Evolutionary conservation across 2,888 invertebrate genomes (phyloP).

Genomic region (Eupithecia inturbata): DNA sequence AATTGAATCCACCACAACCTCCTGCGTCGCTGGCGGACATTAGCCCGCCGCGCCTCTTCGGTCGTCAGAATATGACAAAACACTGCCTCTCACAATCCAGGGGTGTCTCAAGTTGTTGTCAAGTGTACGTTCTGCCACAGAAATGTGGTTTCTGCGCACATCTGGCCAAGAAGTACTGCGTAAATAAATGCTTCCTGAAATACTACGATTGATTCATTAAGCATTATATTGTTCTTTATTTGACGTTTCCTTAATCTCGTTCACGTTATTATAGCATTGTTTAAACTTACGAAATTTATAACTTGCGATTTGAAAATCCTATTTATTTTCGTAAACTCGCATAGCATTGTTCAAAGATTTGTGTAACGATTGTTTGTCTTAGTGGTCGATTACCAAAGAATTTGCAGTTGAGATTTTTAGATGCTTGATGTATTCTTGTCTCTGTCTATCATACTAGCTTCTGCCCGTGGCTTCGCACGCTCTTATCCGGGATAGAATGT

Average conservation of each 20-base stretch:
- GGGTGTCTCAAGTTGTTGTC: background rate
- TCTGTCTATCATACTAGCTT: too few species aligned
- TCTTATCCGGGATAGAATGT: too few species aligned
- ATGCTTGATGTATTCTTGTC: background rate
- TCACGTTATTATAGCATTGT: slow-evolving; percentile 24
- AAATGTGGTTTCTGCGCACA: background rate
- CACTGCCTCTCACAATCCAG: background rate
- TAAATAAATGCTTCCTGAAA: slow-evolving; percentile 32
- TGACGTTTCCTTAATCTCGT: slow-evolving; percentile 42
- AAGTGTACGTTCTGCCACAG: background rate
- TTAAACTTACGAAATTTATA: slow-evolving; percentile 27
- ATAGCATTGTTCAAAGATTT: background rate
- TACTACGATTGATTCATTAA: slow-evolving; percentile 43
- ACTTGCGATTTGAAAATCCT: slow-evolving; percentile 15
- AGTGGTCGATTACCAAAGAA: background rate
- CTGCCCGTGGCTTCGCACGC: too few species aligned
- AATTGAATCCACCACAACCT: too few species aligned
- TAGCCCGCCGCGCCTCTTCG: too few species aligned
- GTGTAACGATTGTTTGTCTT: background rate
- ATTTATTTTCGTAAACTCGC: slow-evolving; percentile 11
- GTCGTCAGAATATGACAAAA: background rate
- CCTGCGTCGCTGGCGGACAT: too few species aligned
- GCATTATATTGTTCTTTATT: slow-evolving; percentile 40
- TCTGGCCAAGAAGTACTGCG: slow-evolving; percentile 41
- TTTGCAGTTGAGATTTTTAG: background rate